Percentiles rank a stretch among this genome's conserved stretches.
phyloP scores from a whole-genome alignment of 2,888 invertebrate species.

The Orthonevra nobilis region DNA sequence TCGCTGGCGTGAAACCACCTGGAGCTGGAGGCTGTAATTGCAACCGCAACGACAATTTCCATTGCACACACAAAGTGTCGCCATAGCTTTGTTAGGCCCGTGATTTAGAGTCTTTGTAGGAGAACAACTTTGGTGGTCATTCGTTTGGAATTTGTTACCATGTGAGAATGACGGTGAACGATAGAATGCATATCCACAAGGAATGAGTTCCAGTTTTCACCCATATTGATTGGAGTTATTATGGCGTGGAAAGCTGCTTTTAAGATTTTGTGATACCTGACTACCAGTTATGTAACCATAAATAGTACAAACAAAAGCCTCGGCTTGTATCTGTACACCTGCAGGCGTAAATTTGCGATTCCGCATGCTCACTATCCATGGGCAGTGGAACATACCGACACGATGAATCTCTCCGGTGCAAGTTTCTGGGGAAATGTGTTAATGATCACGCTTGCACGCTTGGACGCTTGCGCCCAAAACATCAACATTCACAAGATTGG shows the following conservation, averaged over 20 bases:
- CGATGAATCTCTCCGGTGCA: slow-evolving; percentile 25
- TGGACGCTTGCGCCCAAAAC: slow-evolving; percentile 61
- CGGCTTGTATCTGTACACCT: slow-evolving; percentile 29
- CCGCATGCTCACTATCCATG: slow-evolving; percentile 24
- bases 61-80: neutral
- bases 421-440: slow-evolving; percentile 68
- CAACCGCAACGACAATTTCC: slow-evolving; percentile 47
- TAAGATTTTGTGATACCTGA: slow-evolving; percentile 21
- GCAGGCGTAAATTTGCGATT: slow-evolving; percentile 47
- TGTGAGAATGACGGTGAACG: slow-evolving; percentile 1
- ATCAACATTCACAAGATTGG: slow-evolving; percentile 7
- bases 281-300: slow-evolving; percentile 50
- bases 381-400: slow-evolving; percentile 5
- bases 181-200: slow-evolving; percentile 23
- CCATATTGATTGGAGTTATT: slow-evolving; percentile 24
- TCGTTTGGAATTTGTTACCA: slow-evolving; percentile 19
- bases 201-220: slow-evolving; percentile 36
- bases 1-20: neutral
- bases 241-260: slow-evolving; percentile 22
- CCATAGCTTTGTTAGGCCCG: no score
- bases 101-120: slow-evolving; percentile 1
- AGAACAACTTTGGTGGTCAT: slow-evolving; percentile 40
- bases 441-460: slow-evolving; percentile 62
- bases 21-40: slow-evolving; percentile 38
- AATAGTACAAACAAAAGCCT: slow-evolving; percentile 18